phyloP scores from a whole-genome alignment of 2,797 vertebrate genomes.

The Anabacerthia variegaticeps region DNA sequence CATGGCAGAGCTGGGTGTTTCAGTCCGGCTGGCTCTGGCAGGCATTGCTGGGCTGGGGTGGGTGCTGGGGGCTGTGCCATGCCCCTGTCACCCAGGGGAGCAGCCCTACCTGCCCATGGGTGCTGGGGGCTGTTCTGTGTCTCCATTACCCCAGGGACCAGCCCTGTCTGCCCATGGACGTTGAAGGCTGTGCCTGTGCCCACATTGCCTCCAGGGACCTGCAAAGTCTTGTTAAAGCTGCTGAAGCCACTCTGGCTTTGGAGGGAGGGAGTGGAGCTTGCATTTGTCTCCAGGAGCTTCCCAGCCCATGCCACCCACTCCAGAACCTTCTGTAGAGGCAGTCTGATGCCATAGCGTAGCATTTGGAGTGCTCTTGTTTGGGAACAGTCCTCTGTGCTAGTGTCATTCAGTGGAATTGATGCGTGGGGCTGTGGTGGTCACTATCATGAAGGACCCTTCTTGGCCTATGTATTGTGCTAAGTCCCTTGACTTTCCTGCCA shows the following conservation, averaged over 20 bases:
- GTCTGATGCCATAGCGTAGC: fast-evolving
- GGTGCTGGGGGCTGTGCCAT: not conserved
- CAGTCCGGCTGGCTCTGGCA: not conserved
- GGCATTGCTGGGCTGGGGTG: not conserved
- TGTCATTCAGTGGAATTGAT: fast-evolving
- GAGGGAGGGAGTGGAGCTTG: not conserved
- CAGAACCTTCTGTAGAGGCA: not conserved
- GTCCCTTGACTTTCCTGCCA: not conserved
- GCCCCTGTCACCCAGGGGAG: not conserved
- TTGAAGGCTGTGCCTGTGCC: too few relatives aligned
- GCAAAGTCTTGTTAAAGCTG: not conserved
- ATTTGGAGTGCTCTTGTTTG: not conserved
- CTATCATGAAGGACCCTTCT: not conserved
- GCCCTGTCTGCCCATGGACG: not conserved
- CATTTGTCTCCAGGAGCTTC: not conserved
- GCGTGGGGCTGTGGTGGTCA: fast-evolving
- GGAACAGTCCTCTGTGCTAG: not conserved
- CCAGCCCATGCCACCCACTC: not conserved
- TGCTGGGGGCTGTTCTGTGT: not conserved
- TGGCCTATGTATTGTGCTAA: fast-evolving
- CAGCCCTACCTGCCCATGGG: not conserved
- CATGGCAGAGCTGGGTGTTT: not conserved
- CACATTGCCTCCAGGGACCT: not conserved
- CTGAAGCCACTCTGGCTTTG: not conserved
- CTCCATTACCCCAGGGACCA: not conserved